Percentiles rank a stretch among this genome's conserved stretches.
phyloP scores from a whole-genome alignment of 2,113 vertebrate species.

The Fulmarus glacialis region DNA sequence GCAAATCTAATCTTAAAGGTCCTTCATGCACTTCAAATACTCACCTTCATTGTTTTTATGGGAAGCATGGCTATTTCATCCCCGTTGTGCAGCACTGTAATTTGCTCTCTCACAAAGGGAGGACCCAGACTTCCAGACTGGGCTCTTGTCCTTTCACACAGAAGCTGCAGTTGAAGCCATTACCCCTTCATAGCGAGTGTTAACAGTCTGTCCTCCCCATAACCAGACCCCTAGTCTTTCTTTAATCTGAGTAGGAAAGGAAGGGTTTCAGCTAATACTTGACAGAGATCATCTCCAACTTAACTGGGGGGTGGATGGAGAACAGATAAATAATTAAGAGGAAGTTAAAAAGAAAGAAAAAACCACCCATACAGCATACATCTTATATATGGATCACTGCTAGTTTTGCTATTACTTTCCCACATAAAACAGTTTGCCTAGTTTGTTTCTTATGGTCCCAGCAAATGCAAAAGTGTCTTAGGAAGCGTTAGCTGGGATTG shows the following conservation, averaged over 20 bases:
- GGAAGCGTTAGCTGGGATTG: neutral
- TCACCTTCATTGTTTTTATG: neutral
- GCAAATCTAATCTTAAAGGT: neutral
- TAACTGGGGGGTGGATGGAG: neutral
- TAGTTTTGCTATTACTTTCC: neutral
- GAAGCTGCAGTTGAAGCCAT: neutral
- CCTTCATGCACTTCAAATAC: neutral
- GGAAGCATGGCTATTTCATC: neutral
- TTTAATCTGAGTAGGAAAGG: neutral
- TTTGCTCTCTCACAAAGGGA: neutral
- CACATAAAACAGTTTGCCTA: neutral
- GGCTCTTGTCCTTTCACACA: neutral
- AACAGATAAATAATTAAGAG: neutral
- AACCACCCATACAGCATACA: rapidly evolving
- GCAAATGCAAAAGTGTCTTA: neutral
- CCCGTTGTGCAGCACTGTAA: neutral
- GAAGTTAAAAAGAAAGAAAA: neutral
- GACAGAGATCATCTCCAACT: neutral
- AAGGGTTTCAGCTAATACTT: neutral
- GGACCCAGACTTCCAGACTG: neutral
- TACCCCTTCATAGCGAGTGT: rapidly evolving
- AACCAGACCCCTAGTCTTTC: neutral
- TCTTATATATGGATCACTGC: neutral
- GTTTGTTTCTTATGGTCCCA: neutral
- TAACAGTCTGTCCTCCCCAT: neutral